phyloP scores from a whole-genome alignment of 2,113 vertebrate species.

The Heteronetta atricapilla region DNA sequence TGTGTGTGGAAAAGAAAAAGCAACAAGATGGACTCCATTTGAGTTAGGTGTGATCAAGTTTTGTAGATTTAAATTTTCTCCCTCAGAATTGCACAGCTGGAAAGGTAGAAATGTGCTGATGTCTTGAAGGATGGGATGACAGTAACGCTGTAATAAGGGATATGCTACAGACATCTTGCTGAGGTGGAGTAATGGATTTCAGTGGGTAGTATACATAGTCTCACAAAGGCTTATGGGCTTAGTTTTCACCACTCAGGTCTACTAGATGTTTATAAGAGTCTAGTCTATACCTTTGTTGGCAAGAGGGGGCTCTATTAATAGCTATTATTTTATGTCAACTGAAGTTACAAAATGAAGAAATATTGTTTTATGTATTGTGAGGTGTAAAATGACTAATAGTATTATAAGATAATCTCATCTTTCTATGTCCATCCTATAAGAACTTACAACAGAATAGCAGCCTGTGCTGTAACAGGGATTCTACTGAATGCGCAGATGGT shows the following conservation, averaged over 20 bases:
- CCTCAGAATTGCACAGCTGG: not conserved
- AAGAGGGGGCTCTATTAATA: not conserved
- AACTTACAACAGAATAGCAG: not conserved
- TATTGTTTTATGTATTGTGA: not conserved
- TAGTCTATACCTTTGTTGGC: not conserved
- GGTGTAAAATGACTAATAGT: not conserved
- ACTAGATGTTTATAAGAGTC: not conserved
- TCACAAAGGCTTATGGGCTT: not conserved
- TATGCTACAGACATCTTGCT: not conserved
- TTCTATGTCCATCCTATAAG: not conserved
- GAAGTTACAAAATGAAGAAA: not conserved
- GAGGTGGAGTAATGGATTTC: not conserved
- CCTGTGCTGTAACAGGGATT: not conserved
- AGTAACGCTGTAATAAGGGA: not conserved
- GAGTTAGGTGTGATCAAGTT: fast-evolving
- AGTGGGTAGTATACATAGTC: not conserved
- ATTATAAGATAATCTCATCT: not conserved
- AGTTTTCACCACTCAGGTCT: not conserved
- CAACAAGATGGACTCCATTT: not conserved
- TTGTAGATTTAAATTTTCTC: not conserved
- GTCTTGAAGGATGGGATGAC: not conserved
- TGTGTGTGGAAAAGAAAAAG: not conserved
- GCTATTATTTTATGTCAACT: not conserved
- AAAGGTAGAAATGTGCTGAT: not conserved
- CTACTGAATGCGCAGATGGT: not conserved